Percentiles rank a stretch among this genome's conserved stretches.
phyloP scores from a whole-genome alignment of 2,888 invertebrate species.

The Stenodema calcarata region DNA sequence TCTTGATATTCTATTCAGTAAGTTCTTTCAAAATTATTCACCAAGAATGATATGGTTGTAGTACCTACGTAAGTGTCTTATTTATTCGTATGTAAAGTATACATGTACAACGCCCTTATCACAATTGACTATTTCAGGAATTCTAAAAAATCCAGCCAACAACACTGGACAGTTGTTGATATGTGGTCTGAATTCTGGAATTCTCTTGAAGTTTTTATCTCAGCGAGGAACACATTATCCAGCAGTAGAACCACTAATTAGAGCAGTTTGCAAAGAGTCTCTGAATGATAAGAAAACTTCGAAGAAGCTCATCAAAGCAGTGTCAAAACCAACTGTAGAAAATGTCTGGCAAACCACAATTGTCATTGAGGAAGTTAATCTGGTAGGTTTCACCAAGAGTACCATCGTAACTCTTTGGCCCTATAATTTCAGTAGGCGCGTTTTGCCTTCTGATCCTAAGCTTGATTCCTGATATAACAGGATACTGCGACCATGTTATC shows the following conservation, averaged over 20 bases:
- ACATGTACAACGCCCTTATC: too few relatives aligned
- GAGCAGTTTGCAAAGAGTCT: slow-evolving; percentile 37
- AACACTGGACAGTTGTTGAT: not conserved
- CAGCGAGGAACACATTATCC: slow-evolving; percentile 28
- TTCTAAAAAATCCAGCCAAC: slow-evolving; percentile 24
- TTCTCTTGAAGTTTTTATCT: slow-evolving; percentile 42
- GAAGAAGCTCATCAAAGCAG: slow-evolving; percentile 48
- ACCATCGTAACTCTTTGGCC: too few relatives aligned
- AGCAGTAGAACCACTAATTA: slow-evolving; percentile 19
- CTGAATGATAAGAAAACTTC: slow-evolving; percentile 27
- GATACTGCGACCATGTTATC: too few relatives aligned
- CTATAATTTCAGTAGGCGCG: too few relatives aligned
- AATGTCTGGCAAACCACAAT: slow-evolving; percentile 47
- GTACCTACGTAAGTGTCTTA: too few relatives aligned
- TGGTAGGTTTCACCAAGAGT: slow-evolving; percentile 28
- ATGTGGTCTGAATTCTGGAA: slow-evolving; percentile 40
- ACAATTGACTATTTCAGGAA: not conserved
- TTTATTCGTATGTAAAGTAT: too few relatives aligned
- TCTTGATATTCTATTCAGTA: slow-evolving; percentile 49
- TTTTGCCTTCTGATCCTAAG: too few relatives aligned
- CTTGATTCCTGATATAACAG: too few relatives aligned
- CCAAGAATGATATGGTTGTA: too few relatives aligned
- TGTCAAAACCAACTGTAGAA: slow-evolving; percentile 29
- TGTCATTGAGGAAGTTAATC: slow-evolving; percentile 42
- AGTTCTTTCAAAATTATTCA: too few relatives aligned